Evolutionary conservation across 2,113 vertebrate genomes (phyloP), one percentile per base, ranked within the genome.

Genomic region (Sapayoa aenigma): DNA sequence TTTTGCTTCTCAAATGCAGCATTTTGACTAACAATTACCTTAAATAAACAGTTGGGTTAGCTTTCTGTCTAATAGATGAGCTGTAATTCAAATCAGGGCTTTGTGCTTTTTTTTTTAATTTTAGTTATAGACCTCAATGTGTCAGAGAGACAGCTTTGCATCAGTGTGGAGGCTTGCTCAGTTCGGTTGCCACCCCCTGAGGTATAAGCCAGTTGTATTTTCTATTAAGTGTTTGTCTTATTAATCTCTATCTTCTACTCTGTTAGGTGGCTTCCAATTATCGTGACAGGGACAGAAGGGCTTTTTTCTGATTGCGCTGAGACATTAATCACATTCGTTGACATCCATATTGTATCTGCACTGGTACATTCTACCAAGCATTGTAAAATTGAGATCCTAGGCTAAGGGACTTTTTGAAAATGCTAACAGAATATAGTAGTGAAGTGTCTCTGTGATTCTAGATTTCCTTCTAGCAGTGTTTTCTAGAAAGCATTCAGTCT

Each of bases 111-210:
- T 92, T 92, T 91, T 78, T 30, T 10, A 7, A 44, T 96, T 97
- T 91, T 97, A 99, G 99, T 97, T 78, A 14, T 99, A 94, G 97
- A 98, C 94, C 86, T 99, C 90, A 98, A 77, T 90, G 97, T 98
- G 93, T 98, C 96, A 49, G 98, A 99, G 74, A 98, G 95, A 18
- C 98, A 98, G 52, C 94, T 99, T 93, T 99, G 98, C 94, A 79
- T 99, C 90, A 98, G 98, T 80, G 39, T 99, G 42, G 98, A 98
- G 89, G 95, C 97, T 71, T 97, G 73, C 82, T 97, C 97, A 5
- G 69, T 99, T 94, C 97, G 98, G 41, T 96, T 99, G 56, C 98
- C 98, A 31, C 98, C 95, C 11, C 79, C 97, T 33, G 82, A 98
- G 95, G 99, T 99, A 98, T 44, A 76, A 50, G 44, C 19, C 13